A percentile compares a stretch with the other conserved stretches of the same genome.
Evolutionary conservation across 2,113 vertebrate genomes (phyloP).

Genomic region (Rhineura floridana): DNA sequence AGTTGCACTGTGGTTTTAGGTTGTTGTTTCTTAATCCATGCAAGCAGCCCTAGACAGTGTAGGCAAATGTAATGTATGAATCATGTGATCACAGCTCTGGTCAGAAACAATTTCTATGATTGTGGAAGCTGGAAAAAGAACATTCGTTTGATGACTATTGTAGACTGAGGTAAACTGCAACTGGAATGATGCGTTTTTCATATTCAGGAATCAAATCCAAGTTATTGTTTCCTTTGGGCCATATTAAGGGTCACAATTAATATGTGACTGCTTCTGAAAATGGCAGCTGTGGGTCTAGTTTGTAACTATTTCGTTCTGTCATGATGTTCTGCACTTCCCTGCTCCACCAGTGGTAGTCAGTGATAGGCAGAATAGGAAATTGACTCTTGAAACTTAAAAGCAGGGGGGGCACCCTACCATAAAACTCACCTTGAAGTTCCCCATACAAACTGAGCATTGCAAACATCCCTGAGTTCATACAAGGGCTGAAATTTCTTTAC

Average conservation of each 20-base stretch:
- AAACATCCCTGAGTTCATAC: conserved; percentile 28
- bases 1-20: too few species aligned
- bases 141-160: neutral
- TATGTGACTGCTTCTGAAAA: neutral
- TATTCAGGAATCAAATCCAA: neutral
- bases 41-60: neutral
- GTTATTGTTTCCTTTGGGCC: neutral
- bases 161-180: neutral
- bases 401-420: neutral
- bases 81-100: neutral
- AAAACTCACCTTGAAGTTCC: conserved; percentile 39
- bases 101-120: neutral
- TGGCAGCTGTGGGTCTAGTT: neutral
- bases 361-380: neutral
- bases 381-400: neutral
- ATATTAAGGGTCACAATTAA: neutral
- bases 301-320: neutral
- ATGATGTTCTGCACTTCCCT: neutral
- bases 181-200: neutral
- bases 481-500: conserved; percentile 28
- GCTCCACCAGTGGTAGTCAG: neutral
- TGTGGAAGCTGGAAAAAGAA: neutral
- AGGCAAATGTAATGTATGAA: neutral
- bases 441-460: conserved; percentile 60
- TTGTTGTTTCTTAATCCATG: neutral